Evolutionary conservation across 2,797 vertebrate species (phyloP), one percentile per base, ranked within the genome.

Genomic region (Streptopelia turtur): DNA sequence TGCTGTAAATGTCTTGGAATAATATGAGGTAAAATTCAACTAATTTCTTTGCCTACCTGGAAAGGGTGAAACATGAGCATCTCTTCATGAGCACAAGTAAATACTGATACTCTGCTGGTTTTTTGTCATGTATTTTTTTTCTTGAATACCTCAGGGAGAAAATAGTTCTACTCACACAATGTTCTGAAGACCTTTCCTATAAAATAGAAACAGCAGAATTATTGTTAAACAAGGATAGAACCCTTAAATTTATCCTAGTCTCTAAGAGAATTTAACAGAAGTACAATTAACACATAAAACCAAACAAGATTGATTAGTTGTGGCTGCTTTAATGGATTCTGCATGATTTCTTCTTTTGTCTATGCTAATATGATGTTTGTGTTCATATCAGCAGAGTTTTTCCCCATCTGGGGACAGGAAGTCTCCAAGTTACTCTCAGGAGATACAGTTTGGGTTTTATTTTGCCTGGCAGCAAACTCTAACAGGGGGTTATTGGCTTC

Each of bases 271-370:
- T 91, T 92, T 80, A 94, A 79, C 61, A 88, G 37, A 92, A 92
- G 53, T 90, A 75, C 33, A 79, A 83, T 83, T 92, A 92, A 68
- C 71, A 79, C 65, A 60, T 77, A 84, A 77, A 88, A 68, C 2
- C 60, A 91, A 87, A 77, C n/a, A 47, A 41, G 65, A 92, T 83
- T 80, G 61, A 92, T 72, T 97, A 88, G 83, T 76, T 65, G 39
- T 83, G 83, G 83, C 92, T 94, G 85, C 89, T 97, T 95, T 92
- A 91, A 93, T 94, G 83, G 88, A 95, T 82, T 93, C 89, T 27
- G 20, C 83, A 70, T 53, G 11, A 88, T 90, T 97, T 95, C 87
- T 94, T 95, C 93, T 90, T 96, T 92, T 91, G 75, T 85, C 75
- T 87, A 8, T 66, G 59, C 89, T 93, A 92, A 86, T 89, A 68